Evolutionary conservation across 1,140 invertebrate species (phyloP).

Genomic region (Trichonephila clavata): DNA sequence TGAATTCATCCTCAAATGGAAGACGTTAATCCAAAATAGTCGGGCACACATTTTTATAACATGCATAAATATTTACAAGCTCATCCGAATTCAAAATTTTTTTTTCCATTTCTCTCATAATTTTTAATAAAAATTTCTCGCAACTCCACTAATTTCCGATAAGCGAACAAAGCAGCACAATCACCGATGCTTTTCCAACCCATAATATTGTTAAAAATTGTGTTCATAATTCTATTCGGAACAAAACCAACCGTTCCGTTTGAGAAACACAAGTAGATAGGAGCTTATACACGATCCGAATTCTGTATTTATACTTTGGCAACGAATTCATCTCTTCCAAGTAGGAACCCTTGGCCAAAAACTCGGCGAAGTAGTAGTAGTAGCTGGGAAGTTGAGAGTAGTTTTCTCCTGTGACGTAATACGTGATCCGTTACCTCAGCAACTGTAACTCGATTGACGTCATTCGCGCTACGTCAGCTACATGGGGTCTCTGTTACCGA

Average conservation of each 20-base stretch:
- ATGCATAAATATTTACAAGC: slow-evolving; percentile 7
- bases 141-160: slow-evolving; percentile 39
- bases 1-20: slow-evolving; percentile 42
- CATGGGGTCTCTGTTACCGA: slow-evolving; percentile 32
- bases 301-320: slow-evolving; percentile 71
- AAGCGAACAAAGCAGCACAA: slow-evolving; percentile 55
- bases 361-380: slow-evolving; percentile 37
- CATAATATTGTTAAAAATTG: slow-evolving; percentile 54
- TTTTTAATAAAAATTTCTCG: slow-evolving; percentile 54
- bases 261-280: slow-evolving; percentile 33
- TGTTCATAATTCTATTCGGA: background rate
- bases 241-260: slow-evolving; percentile 28
- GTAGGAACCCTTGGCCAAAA: slow-evolving; percentile 40
- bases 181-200: slow-evolving; percentile 42
- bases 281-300: slow-evolving; percentile 45
- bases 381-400: slow-evolving; percentile 43
- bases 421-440: slow-evolving; percentile 52
- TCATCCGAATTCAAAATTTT: slow-evolving; percentile 16
- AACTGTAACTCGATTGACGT: slow-evolving; percentile 60
- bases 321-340: slow-evolving; percentile 22
- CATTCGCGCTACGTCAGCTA: slow-evolving; percentile 41
- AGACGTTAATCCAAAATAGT: slow-evolving; percentile 50
- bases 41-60: slow-evolving; percentile 51
- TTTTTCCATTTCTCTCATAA: background rate
- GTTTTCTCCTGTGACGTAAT: slow-evolving; percentile 50